phyloP scores from a whole-genome alignment of 2,113 vertebrate genomes.

The Ailurus styani region DNA sequence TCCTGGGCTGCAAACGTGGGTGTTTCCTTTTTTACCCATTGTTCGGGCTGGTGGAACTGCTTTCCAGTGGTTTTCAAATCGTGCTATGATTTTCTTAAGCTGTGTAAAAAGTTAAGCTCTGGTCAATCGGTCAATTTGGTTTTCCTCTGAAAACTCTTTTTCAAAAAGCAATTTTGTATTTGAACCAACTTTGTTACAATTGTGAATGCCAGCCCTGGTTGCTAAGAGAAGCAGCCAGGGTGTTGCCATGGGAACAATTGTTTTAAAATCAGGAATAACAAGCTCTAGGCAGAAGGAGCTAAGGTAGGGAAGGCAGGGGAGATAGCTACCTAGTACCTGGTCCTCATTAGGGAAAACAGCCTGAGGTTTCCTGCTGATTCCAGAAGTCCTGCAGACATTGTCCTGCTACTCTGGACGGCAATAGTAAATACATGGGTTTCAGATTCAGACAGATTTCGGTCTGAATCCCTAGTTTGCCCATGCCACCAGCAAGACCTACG shows the following conservation, averaged over 20 bases:
- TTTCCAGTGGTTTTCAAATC: not conserved
- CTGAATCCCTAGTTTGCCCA: not conserved
- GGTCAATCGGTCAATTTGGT: not conserved
- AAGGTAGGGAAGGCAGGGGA: not conserved
- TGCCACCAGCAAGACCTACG: not conserved
- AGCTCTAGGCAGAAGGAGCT: not conserved
- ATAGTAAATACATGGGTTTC: not conserved
- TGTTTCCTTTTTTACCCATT: not conserved
- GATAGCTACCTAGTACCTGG: not conserved
- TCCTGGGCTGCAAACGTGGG: not conserved
- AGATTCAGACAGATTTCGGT: not conserved
- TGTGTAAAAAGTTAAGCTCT: not conserved
- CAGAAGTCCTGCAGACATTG: not conserved
- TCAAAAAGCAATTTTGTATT: constrained; percentile 14
- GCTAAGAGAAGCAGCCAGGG: constrained; percentile 37
- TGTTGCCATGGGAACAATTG: constrained; percentile 61
- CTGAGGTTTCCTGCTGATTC: not conserved
- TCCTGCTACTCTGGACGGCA: not conserved
- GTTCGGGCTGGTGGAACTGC: no score
- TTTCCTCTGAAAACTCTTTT: constrained; percentile 24
- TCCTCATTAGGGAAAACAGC: not conserved
- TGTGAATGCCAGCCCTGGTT: constrained; percentile 22
- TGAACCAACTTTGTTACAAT: constrained; percentile 42
- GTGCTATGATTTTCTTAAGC: not conserved
- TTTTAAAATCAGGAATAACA: constrained; percentile 47